phyloP scores from a whole-genome alignment of 64 coral and sea anemone species.

The Pocillopora verrucosa region DNA sequence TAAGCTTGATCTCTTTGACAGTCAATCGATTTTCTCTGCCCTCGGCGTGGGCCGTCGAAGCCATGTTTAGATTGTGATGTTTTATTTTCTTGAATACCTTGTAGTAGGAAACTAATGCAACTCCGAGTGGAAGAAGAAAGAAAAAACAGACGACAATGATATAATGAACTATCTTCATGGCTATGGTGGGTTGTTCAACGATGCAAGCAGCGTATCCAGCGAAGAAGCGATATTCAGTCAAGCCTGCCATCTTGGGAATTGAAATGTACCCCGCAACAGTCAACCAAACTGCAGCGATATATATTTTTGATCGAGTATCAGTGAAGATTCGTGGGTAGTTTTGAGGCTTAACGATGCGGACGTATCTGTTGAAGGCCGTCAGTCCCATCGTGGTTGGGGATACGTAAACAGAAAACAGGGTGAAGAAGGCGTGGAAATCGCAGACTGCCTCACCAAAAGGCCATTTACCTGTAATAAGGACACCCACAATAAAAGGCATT shows the following conservation, averaged over 20 bases:
- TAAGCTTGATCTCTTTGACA: slow-evolving; percentile 8
- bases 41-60: neutral
- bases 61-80: neutral
- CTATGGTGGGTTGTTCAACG: neutral
- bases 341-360: neutral
- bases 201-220: slow-evolving; percentile 16
- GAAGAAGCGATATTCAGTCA: slow-evolving; percentile 1
- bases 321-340: neutral
- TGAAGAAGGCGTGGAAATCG: neutral
- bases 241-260: slow-evolving; percentile 9
- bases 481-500: neutral
- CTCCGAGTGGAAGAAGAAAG: neutral
- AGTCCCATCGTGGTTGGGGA: slow-evolving; percentile 15
- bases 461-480: neutral
- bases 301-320: neutral
- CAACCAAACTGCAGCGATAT: neutral
- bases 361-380: slow-evolving; percentile 14
- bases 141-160: neutral
- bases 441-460: neutral
- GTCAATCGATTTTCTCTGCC: neutral
- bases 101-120: slow-evolving; percentile 18
- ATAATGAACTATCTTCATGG: slow-evolving; percentile 13
- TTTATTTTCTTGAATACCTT: neutral
- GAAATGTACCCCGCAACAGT: neutral
- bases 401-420: slow-evolving; percentile 8